Percentiles rank a stretch among this genome's conserved stretches.
These are phyloP conservation scores for Pungitius pungitius DNA, from an alignment of 2,113 vertebrate genomes.

Conservation along the genomic window DNA sequence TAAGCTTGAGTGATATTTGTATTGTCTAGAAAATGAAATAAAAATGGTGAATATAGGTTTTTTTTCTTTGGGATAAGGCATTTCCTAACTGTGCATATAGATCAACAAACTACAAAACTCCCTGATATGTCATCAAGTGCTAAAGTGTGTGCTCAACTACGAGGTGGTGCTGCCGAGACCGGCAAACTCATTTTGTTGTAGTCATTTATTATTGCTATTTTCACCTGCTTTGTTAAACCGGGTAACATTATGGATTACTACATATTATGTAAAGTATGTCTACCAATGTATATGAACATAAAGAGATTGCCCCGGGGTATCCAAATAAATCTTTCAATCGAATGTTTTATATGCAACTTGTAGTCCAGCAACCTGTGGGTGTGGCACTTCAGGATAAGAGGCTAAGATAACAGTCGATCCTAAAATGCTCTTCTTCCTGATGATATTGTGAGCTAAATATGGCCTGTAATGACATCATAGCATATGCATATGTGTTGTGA, in stretches of 20 bases:
- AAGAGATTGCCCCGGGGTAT: constrained; percentile 42
- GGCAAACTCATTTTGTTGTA: constrained; percentile 54
- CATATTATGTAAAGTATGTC: constrained; percentile 38
- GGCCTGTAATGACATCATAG: constrained; percentile 65
- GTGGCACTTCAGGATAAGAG: constrained; percentile 74
- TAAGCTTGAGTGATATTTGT: constrained; percentile 43
- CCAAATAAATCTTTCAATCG: constrained; percentile 45
- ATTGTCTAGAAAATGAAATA: constrained; percentile 44
- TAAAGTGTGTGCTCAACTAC: constrained; percentile 70
- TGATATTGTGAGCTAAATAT: constrained; percentile 19
- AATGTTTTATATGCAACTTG: constrained; percentile 46
- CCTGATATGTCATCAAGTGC: constrained; percentile 81
- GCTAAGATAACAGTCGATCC: constrained; percentile 76
- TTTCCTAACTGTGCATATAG: constrained; percentile 78
- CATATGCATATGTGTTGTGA: constrained; percentile 27
- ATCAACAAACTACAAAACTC: constrained; percentile 78
- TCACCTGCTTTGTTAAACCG: constrained; percentile 69
- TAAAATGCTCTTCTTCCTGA: constrained; percentile 43
- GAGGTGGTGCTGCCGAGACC: constrained; percentile 61
- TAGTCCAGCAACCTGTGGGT: constrained; percentile 42
- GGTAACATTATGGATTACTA: constrained; percentile 55
- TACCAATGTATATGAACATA: constrained; percentile 45
- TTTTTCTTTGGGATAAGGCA: constrained; percentile 82
- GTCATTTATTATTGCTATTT: constrained; percentile 79
- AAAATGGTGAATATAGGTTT: constrained; percentile 37